Conservation (phyloP, 2,888 invertebrate species). For the Eupelmus urozonus region DNA sequence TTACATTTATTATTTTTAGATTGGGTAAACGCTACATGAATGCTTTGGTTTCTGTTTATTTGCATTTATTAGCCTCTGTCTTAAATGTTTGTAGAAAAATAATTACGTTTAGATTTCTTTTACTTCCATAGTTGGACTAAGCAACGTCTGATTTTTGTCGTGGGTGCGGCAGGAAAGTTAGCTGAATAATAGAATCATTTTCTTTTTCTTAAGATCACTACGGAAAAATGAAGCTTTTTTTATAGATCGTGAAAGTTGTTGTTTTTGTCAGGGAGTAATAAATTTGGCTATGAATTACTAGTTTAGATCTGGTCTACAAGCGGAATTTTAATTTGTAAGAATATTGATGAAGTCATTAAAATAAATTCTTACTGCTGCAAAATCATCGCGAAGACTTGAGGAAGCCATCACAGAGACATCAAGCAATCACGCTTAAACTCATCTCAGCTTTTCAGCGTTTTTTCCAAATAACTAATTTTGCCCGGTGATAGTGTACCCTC, state of each 20-base stretch:
- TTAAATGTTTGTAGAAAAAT: neutral
- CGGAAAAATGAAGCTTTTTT: slow-evolving; percentile 26
- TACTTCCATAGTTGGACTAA: too few relatives aligned
- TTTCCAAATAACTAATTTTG: neutral
- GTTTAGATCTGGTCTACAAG: too few relatives aligned
- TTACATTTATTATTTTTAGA: too few relatives aligned
- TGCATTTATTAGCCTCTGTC: neutral
- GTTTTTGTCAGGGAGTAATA: slow-evolving; percentile 9
- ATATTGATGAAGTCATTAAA: too few relatives aligned
- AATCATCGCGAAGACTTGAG: too few relatives aligned
- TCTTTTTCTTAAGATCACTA: neutral
- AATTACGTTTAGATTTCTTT: too few relatives aligned
- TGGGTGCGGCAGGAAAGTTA: neutral
- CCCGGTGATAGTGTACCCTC: too few relatives aligned
- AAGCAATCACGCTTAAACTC: neutral
- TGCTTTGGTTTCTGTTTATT: too few relatives aligned
- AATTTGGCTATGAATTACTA: neutral
- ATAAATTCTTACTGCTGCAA: too few relatives aligned
- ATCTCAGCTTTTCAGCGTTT: too few relatives aligned
- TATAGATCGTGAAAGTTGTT: slow-evolving; percentile 7
- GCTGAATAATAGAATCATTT: slow-evolving; percentile 5
- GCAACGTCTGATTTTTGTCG: too few relatives aligned
- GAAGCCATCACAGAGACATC: neutral
- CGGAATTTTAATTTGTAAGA: too few relatives aligned
- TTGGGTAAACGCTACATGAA: neutral